Evolutionary conservation across 2,888 invertebrate genomes (phyloP), one percentile per base, ranked within the genome.

Genomic region (Aporophyla lueneburgensis): DNA sequence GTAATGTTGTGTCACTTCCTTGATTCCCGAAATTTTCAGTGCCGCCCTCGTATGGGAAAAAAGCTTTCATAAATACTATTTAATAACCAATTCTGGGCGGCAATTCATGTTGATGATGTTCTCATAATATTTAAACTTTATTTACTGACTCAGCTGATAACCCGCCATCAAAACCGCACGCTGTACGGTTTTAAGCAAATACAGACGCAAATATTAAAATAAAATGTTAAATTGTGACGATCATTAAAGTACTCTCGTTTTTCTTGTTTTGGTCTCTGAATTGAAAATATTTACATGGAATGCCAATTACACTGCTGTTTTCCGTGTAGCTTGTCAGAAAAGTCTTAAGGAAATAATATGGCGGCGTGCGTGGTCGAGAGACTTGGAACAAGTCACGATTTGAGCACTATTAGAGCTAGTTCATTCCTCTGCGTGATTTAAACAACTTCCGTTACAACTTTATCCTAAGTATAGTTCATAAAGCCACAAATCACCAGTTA

Each of bases 121-220:
- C 59, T 74, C 86, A 73, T 85, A 78, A 82, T 78, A 84, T 75
- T 76, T 68, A 66, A 78, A 74, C 62, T 68, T 66, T 63, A 85
- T 82, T 78, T 75, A 85, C 82, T 81, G 61, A 59, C 71, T 78
- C 86, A 78, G 83, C 83, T 84, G 83, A 67, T 65, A 71, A n/a
- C 46, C 59, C 33, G 9, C 56, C 59, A 59, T 71, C 40, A 53
- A 67, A 74, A 72, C 27, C 61, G 46, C 59, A 61, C 43, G 67
- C n/a, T n/a, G 70, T 51, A 46, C 27, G 58, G 24, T 75, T 71
- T 61, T 27, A 56, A 75, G 71, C 61, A 84, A 84, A 82, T 80
- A 84, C 58, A 49, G 43, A 54, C n/a, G 24, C 54, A 21, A 67
- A 71, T 71, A 67, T 78, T 40, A 71, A 71, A 73, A 70, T 71